A percentile compares a stretch with the other conserved stretches of the same genome.
phyloP scores from a whole-genome alignment of 2,797 vertebrate genomes.

The Eutrigla gurnardus region DNA sequence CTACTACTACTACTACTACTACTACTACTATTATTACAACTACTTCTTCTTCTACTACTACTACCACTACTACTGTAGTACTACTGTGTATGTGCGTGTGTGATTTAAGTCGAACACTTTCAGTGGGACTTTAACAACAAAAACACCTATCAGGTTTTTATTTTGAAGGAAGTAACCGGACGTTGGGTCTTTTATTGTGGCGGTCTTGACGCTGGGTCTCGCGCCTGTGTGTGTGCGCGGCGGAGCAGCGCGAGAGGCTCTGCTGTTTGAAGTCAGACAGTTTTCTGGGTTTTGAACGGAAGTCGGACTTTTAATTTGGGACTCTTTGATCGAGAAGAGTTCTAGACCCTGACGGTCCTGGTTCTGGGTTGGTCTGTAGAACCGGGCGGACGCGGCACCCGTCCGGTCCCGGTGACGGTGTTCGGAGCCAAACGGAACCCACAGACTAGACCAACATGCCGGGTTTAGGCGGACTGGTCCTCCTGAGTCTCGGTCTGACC shows the following conservation, averaged over 20 bases:
- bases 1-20: too few relatives aligned
- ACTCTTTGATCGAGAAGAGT: too few relatives aligned
- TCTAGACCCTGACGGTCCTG: background rate
- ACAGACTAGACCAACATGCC: background rate
- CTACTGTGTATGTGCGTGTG: too few relatives aligned
- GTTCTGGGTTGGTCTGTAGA: background rate
- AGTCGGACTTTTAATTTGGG: too few relatives aligned
- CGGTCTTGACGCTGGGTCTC: background rate
- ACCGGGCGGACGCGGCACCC: constrained; percentile 3
- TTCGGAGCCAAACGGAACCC: background rate
- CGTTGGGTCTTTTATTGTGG: background rate
- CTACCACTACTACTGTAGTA: too few relatives aligned
- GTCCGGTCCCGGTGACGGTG: background rate
- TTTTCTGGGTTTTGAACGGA: too few relatives aligned
- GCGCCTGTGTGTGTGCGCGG: constrained; percentile 1
- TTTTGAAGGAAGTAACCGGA: constrained; percentile 8
- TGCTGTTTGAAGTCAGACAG: background rate
- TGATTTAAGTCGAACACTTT: too few relatives aligned
- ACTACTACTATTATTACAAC: too few relatives aligned
- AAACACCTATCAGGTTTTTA: background rate
- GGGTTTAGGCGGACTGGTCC: constrained; percentile 15
- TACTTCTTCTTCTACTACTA: too few relatives aligned
- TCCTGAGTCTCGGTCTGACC: constrained; percentile 39
- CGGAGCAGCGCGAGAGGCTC: constrained; percentile 5
- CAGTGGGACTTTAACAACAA: too few relatives aligned